Evolutionary conservation across 2,797 vertebrate species (phyloP).

Genomic region (Cetoscarus ocellatus): DNA sequence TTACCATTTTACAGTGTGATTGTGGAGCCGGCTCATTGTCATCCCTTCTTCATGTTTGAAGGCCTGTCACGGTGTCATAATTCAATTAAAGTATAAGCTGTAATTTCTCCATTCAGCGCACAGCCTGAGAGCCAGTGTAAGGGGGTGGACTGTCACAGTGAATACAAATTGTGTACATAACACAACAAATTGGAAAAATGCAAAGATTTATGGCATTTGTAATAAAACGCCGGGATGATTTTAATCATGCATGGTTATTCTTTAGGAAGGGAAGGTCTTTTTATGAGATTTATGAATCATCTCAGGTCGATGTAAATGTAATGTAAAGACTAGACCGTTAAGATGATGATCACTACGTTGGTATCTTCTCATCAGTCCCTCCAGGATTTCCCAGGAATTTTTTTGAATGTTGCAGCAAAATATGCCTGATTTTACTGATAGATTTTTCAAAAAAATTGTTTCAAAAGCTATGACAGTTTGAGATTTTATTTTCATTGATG

Average conservation of each 20-base stretch:
- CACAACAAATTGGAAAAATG: conserved; percentile 16
- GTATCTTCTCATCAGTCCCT: no score
- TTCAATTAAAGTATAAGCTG: conserved; percentile 47
- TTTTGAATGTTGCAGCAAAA: no score
- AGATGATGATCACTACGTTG: neutral
- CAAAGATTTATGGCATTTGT: conserved; percentile 12
- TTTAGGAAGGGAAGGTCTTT: conserved; percentile 1
- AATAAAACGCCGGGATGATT: conserved; percentile 2
- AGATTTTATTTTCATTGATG: no score
- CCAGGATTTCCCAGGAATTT: no score
- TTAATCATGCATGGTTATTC: conserved; percentile 21
- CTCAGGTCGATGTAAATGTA: neutral
- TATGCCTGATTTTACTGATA: no score
- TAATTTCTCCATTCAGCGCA: conserved; percentile 33
- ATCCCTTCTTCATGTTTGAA: conserved; percentile 24
- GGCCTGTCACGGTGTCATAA: conserved; percentile 56
- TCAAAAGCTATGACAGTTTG: no score
- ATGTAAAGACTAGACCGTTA: neutral
- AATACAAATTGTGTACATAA: conserved; percentile 34
- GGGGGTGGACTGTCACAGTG: conserved; percentile 24
- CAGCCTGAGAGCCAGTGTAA: neutral
- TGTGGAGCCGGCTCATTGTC: conserved; percentile 30
- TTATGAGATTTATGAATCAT: conserved; percentile 3
- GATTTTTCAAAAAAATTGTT: no score
- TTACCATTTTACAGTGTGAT: conserved; percentile 51